Evolutionary conservation across 2,888 invertebrate genomes (phyloP).

Genomic region (Drosophila merina): DNA sequence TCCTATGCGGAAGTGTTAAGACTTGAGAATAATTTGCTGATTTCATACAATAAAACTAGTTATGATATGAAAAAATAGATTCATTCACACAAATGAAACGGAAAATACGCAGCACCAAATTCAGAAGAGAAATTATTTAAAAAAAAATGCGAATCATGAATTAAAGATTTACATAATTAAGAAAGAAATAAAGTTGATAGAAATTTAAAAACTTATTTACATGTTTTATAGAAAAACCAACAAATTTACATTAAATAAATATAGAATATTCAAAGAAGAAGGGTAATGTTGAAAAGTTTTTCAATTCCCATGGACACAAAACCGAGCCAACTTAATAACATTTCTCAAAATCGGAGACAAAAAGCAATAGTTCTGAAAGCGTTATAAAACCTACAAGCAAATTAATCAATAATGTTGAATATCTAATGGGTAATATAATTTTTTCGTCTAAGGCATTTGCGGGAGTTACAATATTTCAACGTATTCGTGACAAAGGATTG

Average conservation of each 20-base stretch:
- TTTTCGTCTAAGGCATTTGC: constrained; percentile 55
- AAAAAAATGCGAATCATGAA: background rate
- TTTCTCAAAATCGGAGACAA: constrained; percentile 26
- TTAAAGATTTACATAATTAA: constrained; percentile 1
- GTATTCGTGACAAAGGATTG: constrained; percentile 36
- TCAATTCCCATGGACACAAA: constrained; percentile 19
- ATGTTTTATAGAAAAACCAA: background rate
- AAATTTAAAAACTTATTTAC: background rate
- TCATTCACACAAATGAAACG: constrained; percentile 24
- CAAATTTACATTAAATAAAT: background rate
- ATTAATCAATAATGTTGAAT: constrained; percentile 38
- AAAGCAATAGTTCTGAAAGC: constrained; percentile 24
- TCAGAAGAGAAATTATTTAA: background rate
- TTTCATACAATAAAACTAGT: constrained; percentile 11
- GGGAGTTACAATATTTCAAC: constrained; percentile 44
- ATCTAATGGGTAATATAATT: constrained; percentile 61
- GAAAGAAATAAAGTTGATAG: background rate
- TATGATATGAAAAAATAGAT: constrained; percentile 15
- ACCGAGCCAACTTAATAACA: constrained; percentile 38
- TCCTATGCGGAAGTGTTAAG: constrained; percentile 6
- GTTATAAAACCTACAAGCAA: constrained; percentile 56
- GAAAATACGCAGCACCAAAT: background rate
- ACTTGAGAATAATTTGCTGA: constrained; percentile 7
- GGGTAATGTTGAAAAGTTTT: background rate
- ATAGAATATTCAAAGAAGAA: background rate